A percentile compares a stretch with the other conserved stretches of the same genome.
These are phyloP conservation scores for Liparis tanakae DNA, from an alignment of 2,797 vertebrate species.

Conservation along the genomic window DNA sequence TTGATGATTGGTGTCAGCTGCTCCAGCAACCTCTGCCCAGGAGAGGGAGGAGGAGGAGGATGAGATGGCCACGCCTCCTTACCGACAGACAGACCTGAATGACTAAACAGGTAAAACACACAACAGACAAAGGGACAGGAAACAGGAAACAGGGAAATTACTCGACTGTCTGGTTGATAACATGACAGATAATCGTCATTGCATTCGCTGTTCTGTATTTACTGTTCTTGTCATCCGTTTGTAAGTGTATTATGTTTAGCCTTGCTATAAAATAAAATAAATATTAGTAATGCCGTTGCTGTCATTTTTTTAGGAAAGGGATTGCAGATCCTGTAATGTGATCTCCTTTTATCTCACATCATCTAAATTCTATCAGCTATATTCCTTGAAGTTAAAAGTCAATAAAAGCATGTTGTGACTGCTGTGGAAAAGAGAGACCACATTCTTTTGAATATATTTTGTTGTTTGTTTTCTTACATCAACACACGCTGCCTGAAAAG, in stretches of 20 bases:
- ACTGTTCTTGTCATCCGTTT: background rate
- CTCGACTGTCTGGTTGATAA: no score
- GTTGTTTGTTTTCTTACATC: slow-evolving; percentile 8
- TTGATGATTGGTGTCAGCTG: no score
- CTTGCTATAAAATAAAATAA: background rate
- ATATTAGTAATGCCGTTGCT: background rate
- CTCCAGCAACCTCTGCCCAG: no score
- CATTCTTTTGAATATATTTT: slow-evolving; percentile 9
- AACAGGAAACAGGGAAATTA: no score
- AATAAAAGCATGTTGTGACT: slow-evolving; percentile 25
- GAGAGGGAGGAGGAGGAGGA: no score
- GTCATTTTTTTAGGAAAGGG: background rate
- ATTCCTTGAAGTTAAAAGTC: slow-evolving; percentile 24
- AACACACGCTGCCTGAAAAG: background rate
- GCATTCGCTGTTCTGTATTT: background rate
- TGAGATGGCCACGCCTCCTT: no score
- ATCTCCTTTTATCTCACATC: slow-evolving; percentile 21
- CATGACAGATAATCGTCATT: background rate
- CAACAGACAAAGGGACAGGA: no score
- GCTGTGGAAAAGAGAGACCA: slow-evolving; percentile 3
- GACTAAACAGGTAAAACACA: no score
- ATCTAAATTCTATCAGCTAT: slow-evolving; percentile 19
- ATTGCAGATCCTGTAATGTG: slow-evolving; percentile 14
- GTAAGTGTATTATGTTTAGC: background rate
- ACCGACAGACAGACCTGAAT: no score